These are phyloP conservation scores for Tethea ocularis DNA, from an alignment of 2,888 invertebrate species.

Conservation along the genomic window DNA sequence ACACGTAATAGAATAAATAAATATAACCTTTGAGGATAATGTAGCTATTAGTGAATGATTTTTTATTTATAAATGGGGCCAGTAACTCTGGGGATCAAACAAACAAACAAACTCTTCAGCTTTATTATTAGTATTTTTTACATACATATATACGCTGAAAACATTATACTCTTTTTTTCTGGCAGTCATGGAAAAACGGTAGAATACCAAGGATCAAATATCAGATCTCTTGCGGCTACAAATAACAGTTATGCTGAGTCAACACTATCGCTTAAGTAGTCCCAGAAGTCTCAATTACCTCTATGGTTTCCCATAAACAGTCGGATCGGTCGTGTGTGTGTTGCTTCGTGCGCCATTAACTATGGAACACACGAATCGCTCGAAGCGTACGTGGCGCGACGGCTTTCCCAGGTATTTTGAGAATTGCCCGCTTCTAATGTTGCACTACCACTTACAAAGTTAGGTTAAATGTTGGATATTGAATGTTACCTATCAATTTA, in stretches of 20 bases:
- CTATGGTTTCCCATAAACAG: conserved; percentile 67
- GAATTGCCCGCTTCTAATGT: conserved; percentile 35
- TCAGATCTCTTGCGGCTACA: conserved; percentile 18
- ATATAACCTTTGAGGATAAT: too few species aligned
- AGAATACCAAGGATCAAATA: conserved; percentile 10
- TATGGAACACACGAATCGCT: conserved; percentile 65
- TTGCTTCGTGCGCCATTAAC: conserved; percentile 61
- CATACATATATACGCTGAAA: too few species aligned
- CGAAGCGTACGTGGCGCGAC: conserved; percentile 45
- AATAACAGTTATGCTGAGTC: conserved; percentile 55
- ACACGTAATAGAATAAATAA: too few species aligned
- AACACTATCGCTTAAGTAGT: conserved; percentile 52
- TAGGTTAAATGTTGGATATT: conserved; percentile 2
- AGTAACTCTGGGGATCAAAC: too few species aligned
- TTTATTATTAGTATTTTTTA: too few species aligned
- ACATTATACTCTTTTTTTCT: too few species aligned
- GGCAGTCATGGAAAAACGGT: too few species aligned
- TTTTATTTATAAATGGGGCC: too few species aligned
- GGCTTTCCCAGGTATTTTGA: conserved; percentile 54
- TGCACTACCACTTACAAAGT: conserved; percentile 13
- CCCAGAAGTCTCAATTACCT: conserved; percentile 56
- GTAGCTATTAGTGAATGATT: too few species aligned
- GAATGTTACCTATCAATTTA: background rate
- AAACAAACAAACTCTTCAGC: too few species aligned
- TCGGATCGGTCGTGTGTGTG: conserved; percentile 46